Evolutionary conservation across 2,113 vertebrate species (phyloP).

Genomic region (Bos taurus): DNA sequence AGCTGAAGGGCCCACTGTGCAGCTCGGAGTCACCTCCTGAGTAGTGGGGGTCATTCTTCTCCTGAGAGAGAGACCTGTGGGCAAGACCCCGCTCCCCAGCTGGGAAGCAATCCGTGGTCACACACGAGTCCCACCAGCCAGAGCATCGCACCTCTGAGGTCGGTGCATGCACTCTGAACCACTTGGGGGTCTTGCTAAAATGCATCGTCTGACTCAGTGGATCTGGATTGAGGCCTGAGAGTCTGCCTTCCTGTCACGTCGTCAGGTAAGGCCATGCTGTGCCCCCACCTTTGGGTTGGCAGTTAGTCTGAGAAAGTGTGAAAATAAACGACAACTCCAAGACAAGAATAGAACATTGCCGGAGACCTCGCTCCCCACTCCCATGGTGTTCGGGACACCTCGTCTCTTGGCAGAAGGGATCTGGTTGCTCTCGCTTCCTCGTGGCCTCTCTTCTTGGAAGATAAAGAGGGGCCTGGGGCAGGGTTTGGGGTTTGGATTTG

Average conservation of each 20-base stretch:
- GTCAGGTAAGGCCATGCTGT: neutral
- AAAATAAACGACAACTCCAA: neutral
- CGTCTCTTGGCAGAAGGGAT: neutral
- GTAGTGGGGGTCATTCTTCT: neutral
- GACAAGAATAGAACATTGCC: neutral
- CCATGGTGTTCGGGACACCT: neutral
- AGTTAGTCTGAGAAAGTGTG: neutral
- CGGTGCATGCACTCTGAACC: rapidly evolving
- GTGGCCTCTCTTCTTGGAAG: neutral
- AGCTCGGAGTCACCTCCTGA: no score
- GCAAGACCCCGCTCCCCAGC: no score
- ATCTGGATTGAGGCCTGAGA: neutral
- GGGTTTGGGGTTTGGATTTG: neutral
- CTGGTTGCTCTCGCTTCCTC: neutral
- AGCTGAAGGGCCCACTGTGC: neutral
- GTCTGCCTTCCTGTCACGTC: neutral
- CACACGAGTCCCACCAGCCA: rapidly evolving
- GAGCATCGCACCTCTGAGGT: rapidly evolving
- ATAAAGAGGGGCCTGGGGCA: neutral
- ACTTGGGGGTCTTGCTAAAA: neutral
- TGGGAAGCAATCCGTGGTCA: rapidly evolving
- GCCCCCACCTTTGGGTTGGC: neutral
- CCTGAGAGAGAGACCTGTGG: neutral
- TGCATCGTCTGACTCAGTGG: neutral
- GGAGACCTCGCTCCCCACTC: neutral